Conservation (phyloP, 64 coral and sea anemone species). For the Montipora capricornis region DNA sequence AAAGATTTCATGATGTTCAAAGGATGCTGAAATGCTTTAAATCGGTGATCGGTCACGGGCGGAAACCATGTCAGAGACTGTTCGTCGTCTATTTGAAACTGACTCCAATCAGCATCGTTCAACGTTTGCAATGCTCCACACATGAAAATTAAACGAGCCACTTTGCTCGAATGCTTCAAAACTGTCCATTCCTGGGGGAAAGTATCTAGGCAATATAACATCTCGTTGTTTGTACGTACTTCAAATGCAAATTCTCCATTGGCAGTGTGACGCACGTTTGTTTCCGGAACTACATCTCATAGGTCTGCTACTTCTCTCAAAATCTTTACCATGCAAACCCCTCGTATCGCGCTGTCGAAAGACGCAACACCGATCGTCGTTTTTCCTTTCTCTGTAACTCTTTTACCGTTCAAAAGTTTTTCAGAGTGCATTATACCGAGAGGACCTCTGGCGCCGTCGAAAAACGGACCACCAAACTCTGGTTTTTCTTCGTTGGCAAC, state of each 20-base stretch:
- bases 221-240: neutral
- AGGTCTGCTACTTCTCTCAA: neutral
- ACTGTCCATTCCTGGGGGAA: neutral
- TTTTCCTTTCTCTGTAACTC: too few relatives aligned
- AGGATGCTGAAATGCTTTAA: neutral
- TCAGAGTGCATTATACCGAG: too few relatives aligned
- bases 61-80: neutral
- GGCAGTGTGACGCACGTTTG: neutral
- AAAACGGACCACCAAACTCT: too few relatives aligned
- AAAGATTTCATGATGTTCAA: neutral
- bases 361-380: neutral
- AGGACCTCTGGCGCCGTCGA: too few relatives aligned
- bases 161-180: neutral
- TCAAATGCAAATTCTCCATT: neutral
- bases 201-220: neutral
- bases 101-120: neutral
- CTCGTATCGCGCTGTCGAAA: neutral
- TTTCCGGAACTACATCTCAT: neutral
- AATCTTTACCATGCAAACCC: neutral
- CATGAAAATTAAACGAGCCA: neutral
- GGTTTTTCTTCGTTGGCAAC: too few relatives aligned
- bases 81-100: neutral
- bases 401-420: too few relatives aligned
- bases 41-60: neutral
- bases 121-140: neutral